Conservation (phyloP, 2,113 vertebrate species). For the Leptobrachium leishanense region DNA sequence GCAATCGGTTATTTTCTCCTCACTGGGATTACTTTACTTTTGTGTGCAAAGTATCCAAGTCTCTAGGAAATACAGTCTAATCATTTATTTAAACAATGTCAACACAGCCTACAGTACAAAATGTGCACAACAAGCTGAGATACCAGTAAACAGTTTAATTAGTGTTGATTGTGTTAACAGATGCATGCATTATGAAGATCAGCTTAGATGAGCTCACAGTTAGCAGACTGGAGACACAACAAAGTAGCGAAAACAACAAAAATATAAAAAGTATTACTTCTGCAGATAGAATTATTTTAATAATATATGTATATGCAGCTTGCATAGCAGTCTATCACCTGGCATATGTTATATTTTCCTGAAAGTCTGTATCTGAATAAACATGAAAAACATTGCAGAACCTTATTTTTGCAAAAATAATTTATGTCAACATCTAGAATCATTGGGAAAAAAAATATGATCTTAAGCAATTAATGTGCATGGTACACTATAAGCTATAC, state of each 20-base stretch:
- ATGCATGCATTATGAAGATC: conserved; percentile 1
- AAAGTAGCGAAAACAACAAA: not conserved
- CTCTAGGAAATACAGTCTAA: not conserved
- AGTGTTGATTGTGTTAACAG: conserved; percentile 10
- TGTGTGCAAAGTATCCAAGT: not conserved
- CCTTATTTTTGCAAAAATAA: too few species aligned
- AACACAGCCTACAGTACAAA: not conserved
- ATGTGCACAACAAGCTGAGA: not conserved
- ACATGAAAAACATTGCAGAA: too few species aligned
- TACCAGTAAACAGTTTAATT: not conserved
- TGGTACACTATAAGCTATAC: too few species aligned
- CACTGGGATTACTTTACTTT: not conserved
- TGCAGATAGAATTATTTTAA: not conserved
- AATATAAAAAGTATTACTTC: not conserved
- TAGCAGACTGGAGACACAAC: not conserved
- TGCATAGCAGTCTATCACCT: too few species aligned
- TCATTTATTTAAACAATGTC: not conserved
- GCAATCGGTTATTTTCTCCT: not conserved
- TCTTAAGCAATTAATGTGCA: too few species aligned
- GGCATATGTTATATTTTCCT: too few species aligned
- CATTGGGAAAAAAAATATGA: too few species aligned
- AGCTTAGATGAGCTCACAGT: conserved; percentile 15
- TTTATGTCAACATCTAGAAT: too few species aligned
- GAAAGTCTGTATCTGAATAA: too few species aligned
- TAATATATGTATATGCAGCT: too few species aligned